phyloP scores from a whole-genome alignment of 2,113 vertebrate genomes.

The Tachuris rubrigastra region DNA sequence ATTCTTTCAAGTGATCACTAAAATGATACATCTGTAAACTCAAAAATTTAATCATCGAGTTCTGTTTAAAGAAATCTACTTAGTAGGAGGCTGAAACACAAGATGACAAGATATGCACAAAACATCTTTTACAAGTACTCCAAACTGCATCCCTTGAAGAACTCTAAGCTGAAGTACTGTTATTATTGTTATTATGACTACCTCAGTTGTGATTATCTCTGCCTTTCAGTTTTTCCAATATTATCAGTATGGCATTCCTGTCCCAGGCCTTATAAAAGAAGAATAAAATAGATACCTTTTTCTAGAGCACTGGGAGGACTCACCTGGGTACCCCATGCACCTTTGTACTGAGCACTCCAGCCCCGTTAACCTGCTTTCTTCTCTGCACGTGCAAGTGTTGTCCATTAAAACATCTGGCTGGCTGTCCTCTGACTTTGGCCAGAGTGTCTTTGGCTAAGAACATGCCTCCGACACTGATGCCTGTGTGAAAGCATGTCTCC shows the following conservation, averaged over 20 bases:
- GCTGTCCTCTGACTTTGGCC: neutral
- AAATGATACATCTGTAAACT: neutral
- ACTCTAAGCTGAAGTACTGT: neutral
- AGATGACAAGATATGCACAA: neutral
- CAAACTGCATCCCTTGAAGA: neutral
- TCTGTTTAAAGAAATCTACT: neutral
- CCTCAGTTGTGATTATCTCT: neutral
- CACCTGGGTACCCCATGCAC: neutral
- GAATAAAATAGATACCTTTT: neutral
- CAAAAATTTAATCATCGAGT: neutral
- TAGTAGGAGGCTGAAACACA: neutral
- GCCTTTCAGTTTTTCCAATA: neutral
- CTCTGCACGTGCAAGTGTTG: neutral
- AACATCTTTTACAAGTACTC: neutral
- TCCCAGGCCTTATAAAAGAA: neutral
- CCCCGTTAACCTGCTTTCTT: neutral
- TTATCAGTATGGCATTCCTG: neutral
- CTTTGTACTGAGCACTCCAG: neutral
- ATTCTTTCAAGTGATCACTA: neutral
- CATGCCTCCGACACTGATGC: neutral
- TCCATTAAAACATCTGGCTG: neutral
- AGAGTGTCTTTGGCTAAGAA: neutral
- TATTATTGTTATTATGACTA: neutral
- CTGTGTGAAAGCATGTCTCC: neutral
- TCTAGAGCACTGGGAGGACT: neutral